These are phyloP conservation scores for Aurelia coerulea DNA, from an alignment of 30 jellyfish, hydroid and myxozoan species.

Conservation along the genomic window DNA sequence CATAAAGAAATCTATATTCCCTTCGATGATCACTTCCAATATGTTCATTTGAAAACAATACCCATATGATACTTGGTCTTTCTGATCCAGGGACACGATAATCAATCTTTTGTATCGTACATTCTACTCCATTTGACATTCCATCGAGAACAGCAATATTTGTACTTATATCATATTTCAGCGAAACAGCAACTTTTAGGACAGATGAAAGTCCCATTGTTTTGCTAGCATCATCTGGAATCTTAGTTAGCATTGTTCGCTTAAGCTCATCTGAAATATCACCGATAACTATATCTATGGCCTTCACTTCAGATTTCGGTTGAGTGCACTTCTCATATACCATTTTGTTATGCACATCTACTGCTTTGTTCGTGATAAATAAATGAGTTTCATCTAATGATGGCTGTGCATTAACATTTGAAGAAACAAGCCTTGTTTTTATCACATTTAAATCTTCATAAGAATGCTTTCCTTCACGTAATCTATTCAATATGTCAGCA, in stretches of 20 bases:
- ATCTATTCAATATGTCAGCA: neutral
- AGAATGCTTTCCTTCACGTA: constrained; percentile 22
- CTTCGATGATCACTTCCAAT: constrained; percentile 6
- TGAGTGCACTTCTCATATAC: neutral
- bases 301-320: constrained; percentile 2
- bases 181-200: too few relatives aligned
- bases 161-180: too few relatives aligned
- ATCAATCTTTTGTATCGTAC: constrained; percentile 13
- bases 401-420: neutral
- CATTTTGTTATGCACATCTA: neutral
- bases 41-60: neutral
- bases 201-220: constrained; percentile 40
- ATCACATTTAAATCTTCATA: neutral
- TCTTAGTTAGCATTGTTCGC: neutral
- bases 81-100: constrained; percentile 1
- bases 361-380: constrained; percentile 15
- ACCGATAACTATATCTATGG: neutral
- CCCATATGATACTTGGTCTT: constrained; percentile 52
- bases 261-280: neutral
- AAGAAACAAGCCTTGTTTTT: constrained; percentile 8
- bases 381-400: neutral
- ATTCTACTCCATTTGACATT: constrained; percentile 46
- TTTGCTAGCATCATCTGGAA: constrained; percentile 15
- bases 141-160: constrained; percentile 24
- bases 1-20: neutral